Evolutionary conservation across 2,888 invertebrate genomes (phyloP).

Genomic region (Pseudolycoriella hygida): DNA sequence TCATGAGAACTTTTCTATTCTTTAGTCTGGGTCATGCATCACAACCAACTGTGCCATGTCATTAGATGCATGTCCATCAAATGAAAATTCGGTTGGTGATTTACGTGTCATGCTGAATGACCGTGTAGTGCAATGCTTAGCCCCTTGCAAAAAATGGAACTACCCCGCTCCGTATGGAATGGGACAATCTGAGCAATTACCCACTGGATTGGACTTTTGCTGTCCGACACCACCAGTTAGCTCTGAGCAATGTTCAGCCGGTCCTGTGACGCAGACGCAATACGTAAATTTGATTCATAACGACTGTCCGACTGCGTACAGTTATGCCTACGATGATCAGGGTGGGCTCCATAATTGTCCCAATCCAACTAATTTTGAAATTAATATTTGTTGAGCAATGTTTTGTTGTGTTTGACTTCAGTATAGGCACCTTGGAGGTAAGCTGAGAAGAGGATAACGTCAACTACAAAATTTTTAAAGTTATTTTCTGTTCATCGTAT

Average conservation of each 20-base stretch:
- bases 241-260: background rate
- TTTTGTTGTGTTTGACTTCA: too few species aligned
- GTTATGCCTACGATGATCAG: constrained; percentile 4
- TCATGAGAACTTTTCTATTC: too few species aligned
- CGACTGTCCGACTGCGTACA: constrained; percentile 2
- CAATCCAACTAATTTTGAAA: background rate
- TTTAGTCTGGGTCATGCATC: background rate
- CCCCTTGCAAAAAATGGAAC: constrained; percentile 5
- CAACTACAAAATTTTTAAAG: too few species aligned
- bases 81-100: constrained; percentile 1
- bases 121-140: background rate
- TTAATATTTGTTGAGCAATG: background rate
- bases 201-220: background rate
- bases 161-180: background rate
- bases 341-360: constrained; percentile 2
- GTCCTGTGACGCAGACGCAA: background rate
- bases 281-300: constrained; percentile 2
- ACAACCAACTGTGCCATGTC: background rate
- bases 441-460: too few species aligned
- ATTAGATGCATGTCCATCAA: background rate
- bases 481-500: too few species aligned
- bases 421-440: too few species aligned
- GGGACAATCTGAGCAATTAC: background rate
- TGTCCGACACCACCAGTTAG: background rate
- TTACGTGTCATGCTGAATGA: background rate